These are phyloP conservation scores for Stichodactyla mertensii DNA, from an alignment of 64 coral and sea anemone genomes.

Conservation along the genomic window DNA sequence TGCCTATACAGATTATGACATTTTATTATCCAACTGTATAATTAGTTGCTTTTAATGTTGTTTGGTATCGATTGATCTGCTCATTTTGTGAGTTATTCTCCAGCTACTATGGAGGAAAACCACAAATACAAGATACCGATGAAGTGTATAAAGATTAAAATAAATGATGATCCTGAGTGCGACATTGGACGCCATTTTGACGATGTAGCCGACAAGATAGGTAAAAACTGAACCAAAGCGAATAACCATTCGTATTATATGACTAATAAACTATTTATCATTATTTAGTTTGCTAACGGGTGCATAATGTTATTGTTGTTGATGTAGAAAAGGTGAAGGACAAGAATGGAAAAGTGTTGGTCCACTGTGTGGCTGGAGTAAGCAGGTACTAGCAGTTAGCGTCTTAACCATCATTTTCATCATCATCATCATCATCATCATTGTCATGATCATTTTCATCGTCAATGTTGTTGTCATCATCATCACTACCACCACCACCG, in stretches of 20 bases:
- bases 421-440: too few species aligned
- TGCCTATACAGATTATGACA: too few species aligned
- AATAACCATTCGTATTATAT: neutral
- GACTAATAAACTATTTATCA: neutral
- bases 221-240: slow-evolving; percentile 15
- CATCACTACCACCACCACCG: too few species aligned
- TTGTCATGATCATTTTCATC: too few species aligned
- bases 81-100: neutral
- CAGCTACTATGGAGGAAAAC: neutral
- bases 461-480: too few species aligned
- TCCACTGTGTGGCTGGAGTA: slow-evolving; percentile 94
- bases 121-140: slow-evolving; percentile 31
- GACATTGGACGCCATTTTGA: slow-evolving; percentile 91
- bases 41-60: too few species aligned
- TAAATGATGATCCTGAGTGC: slow-evolving; percentile 69
- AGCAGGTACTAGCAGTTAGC: slow-evolving; percentile 51
- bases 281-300: neutral
- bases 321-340: slow-evolving; percentile 52
- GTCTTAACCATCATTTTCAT: too few species aligned
- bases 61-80: neutral
- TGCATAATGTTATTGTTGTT: neutral
- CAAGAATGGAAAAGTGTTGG: slow-evolving; percentile 70
- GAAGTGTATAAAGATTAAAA: slow-evolving; percentile 48
- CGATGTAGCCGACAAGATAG: slow-evolving; percentile 84
- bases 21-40: too few species aligned